Conservation (phyloP, 2,113 vertebrate genomes). For the Leuciscus idus region DNA sequence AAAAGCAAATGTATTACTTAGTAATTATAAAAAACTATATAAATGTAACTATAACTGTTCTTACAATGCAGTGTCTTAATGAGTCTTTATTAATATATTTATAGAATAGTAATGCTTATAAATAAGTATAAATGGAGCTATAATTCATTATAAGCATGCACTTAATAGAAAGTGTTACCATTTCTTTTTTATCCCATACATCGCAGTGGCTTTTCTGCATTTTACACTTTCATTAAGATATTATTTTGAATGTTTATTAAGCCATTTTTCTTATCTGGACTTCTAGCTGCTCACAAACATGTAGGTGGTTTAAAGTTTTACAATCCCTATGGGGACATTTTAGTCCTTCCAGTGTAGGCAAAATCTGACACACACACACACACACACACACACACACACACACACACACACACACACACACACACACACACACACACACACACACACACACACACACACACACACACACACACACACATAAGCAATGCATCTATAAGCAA, state of each 20-base stretch:
- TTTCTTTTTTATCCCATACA: neutral
- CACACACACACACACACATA: too few species aligned
- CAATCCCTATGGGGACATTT: neutral
- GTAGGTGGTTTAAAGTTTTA: neutral
- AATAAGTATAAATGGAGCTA: too few species aligned
- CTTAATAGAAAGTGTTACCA: too few species aligned
- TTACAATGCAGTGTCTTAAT: too few species aligned
- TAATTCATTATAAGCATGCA: too few species aligned
- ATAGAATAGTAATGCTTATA: too few species aligned
- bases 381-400: neutral
- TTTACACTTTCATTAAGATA: neutral
- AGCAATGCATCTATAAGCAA: slow-evolving; percentile 1
- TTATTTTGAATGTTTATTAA: neutral
- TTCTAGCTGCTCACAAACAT: neutral
- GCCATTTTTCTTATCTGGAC: neutral
- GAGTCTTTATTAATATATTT: too few species aligned
- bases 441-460: neutral
- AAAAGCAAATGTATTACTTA: too few species aligned
- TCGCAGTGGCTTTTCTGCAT: neutral
- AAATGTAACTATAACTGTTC: too few species aligned
- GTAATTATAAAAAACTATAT: too few species aligned
- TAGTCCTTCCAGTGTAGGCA: neutral
- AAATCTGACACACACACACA: neutral
- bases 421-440: neutral
- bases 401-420: neutral